These are phyloP conservation scores for Fabriciana adippe DNA, from an alignment of 2,888 invertebrate species.

Conservation along the genomic window DNA sequence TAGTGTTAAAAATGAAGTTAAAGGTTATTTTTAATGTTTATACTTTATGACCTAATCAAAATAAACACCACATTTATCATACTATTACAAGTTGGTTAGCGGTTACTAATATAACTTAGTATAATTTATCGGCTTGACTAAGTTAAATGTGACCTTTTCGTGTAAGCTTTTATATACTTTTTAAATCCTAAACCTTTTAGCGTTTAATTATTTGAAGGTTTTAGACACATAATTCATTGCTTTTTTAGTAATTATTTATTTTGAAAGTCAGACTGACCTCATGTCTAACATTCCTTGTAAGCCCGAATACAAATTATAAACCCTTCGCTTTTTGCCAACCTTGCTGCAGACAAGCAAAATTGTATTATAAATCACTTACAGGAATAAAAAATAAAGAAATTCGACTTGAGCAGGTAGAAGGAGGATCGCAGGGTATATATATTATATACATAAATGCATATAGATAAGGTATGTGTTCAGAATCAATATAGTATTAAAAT, in stretches of 20 bases:
- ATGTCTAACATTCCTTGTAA: constrained; percentile 24
- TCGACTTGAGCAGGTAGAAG: constrained; percentile 30
- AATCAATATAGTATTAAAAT: too few species aligned
- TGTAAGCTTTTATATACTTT: not conserved
- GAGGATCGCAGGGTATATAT: constrained; percentile 3
- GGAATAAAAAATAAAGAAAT: constrained; percentile 42
- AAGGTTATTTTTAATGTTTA: too few species aligned
- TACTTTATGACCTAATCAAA: too few species aligned
- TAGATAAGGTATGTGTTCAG: too few species aligned
- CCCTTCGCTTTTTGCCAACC: constrained; percentile 32
- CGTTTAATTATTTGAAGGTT: not conserved
- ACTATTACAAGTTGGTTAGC: too few species aligned
- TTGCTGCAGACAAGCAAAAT: constrained; percentile 40
- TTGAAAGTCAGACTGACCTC: constrained; percentile 1
- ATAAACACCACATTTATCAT: too few species aligned
- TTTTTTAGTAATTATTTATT: constrained; percentile 15
- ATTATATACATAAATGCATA: too few species aligned
- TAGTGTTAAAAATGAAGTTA: too few species aligned
- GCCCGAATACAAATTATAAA: constrained; percentile 18
- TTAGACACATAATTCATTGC: not conserved
- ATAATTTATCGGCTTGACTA: too few species aligned
- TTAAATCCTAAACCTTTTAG: not conserved
- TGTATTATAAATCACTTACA: constrained; percentile 38
- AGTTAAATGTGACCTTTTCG: too few species aligned
- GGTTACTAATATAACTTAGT: too few species aligned